phyloP scores from a whole-genome alignment of 2,888 invertebrate species.

The Baccha elongata region DNA sequence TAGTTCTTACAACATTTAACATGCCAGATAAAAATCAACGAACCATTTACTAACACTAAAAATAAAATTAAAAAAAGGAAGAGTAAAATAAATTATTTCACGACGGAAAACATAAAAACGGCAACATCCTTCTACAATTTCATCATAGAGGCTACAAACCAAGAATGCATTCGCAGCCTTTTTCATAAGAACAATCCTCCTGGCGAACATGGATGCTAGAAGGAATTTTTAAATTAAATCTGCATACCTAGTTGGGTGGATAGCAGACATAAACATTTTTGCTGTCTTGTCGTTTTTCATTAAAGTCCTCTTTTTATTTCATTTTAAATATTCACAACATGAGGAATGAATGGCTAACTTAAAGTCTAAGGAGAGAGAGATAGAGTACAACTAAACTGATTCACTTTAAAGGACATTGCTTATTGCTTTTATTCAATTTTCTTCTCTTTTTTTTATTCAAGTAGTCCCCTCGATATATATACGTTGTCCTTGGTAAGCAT shows the following conservation, averaged over 20 bases:
- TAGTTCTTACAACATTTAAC: not conserved
- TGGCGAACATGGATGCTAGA: not conserved
- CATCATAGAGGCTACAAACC: constrained; percentile 1
- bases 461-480: not conserved
- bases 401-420: not conserved
- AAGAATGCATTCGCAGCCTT: constrained; percentile 7
- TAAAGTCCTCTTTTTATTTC: not conserved
- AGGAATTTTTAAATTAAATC: constrained; percentile 57
- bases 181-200: constrained; percentile 1
- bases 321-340: not conserved
- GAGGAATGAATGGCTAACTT: not conserved
- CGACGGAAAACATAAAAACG: not conserved
- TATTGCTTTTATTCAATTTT: not conserved
- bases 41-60: not conserved
- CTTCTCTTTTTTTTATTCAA: not conserved
- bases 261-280: constrained; percentile 5
- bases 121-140: constrained; percentile 14
- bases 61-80: not conserved
- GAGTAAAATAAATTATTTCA: not conserved
- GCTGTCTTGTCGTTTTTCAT: constrained; percentile 10
- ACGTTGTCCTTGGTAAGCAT: not conserved
- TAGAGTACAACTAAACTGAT: not conserved
- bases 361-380: not conserved
- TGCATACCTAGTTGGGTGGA: constrained; percentile 35
- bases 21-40: not conserved